These are phyloP conservation scores for Ispidina lecontei DNA, from an alignment of 2,797 vertebrate species.

Conservation along the genomic window DNA sequence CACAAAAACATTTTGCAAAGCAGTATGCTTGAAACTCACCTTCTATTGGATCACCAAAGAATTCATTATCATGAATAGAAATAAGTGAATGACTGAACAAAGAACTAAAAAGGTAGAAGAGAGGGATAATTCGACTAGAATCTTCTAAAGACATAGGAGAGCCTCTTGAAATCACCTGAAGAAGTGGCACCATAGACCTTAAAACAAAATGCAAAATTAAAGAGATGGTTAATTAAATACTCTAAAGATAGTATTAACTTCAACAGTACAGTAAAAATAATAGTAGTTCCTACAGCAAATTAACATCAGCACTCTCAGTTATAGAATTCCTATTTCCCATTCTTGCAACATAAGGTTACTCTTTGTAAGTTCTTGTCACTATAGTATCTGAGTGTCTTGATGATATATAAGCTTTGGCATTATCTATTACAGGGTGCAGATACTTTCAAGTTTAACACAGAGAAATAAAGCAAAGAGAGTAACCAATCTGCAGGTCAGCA, in stretches of 20 bases:
- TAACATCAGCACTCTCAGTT: background rate
- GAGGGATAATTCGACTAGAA: slow-evolving; percentile 95
- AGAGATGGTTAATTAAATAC: background rate
- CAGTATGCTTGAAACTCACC: slow-evolving; percentile 72
- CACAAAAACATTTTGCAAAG: background rate
- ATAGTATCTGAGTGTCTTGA: background rate
- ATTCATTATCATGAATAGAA: slow-evolving; percentile 97
- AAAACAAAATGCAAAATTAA: background rate
- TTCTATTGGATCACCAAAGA: slow-evolving; percentile 93
- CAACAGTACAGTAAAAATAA: background rate
- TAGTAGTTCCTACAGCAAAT: background rate
- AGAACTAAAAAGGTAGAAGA: slow-evolving; percentile 99
- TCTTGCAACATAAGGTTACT: background rate
- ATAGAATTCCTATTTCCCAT: background rate
- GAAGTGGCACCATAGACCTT: slow-evolving; percentile 93
- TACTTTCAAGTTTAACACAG: background rate
- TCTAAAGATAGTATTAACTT: background rate
- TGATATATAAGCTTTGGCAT: background rate
- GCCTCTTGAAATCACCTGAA: slow-evolving; percentile 95
- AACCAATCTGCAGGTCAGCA: background rate
- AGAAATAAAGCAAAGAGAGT: background rate
- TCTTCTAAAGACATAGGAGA: slow-evolving; percentile 96
- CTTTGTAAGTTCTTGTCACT: background rate
- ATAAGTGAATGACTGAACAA: slow-evolving; percentile 98
- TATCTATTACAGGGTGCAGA: background rate